phyloP scores from a whole-genome alignment of 2,113 vertebrate species.

The Empidonax traillii region DNA sequence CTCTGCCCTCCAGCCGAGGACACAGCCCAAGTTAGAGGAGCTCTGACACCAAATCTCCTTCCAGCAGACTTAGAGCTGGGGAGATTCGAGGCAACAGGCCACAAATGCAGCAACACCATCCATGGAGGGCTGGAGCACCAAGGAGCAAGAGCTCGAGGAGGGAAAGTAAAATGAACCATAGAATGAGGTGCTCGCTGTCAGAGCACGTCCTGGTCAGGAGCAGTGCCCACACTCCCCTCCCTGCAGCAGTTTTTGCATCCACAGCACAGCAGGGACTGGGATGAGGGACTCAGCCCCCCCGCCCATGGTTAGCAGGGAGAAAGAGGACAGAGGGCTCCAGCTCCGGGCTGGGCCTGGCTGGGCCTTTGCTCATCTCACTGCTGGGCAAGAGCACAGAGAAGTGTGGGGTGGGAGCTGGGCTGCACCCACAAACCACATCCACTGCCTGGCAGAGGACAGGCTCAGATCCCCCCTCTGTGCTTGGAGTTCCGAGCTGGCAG shows the following conservation, averaged over 20 bases:
- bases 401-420: not conserved
- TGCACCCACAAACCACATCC: not conserved
- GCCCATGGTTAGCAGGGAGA: rapidly evolving
- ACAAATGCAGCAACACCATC: not conserved
- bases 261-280: not conserved
- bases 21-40: not conserved
- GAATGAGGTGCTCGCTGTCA: not conserved
- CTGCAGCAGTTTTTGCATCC: not conserved
- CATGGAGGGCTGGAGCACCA: not conserved
- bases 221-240: rapidly evolving
- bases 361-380: not conserved
- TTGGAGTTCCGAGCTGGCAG: rapidly evolving
- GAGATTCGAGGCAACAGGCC: not conserved
- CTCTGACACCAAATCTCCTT: not conserved
- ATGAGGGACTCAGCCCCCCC: not conserved
- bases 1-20: not conserved
- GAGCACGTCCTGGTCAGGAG: not conserved
- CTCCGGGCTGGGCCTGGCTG: rapidly evolving
- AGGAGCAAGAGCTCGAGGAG: not conserved
- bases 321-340: not conserved
- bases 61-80: not conserved
- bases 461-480: too few species aligned
- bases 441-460: not conserved
- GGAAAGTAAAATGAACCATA: not conserved
- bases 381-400: not conserved